Percentiles rank a stretch among this genome's conserved stretches.
phyloP scores from a whole-genome alignment of 1,140 invertebrate genomes.

The Macrotrachela quadricornifera region DNA sequence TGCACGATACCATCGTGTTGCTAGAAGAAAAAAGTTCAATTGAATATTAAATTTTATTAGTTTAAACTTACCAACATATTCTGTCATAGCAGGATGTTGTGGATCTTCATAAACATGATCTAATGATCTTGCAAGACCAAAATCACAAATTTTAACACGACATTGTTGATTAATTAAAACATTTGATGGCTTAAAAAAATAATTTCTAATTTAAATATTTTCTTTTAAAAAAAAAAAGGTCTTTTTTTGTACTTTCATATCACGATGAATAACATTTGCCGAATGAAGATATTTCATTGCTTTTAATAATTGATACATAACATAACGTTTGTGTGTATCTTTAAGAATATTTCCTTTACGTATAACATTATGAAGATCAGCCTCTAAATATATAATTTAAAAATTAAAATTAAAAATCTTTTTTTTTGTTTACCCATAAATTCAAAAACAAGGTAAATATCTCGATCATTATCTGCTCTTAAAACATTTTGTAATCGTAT shows the following conservation, averaged over 20 bases:
- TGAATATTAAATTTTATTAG: too few relatives aligned
- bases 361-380: conserved; percentile 85
- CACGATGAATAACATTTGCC: conserved; percentile 82
- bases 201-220: conserved; percentile 14
- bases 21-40: conserved; percentile 15
- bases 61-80: conserved; percentile 22
- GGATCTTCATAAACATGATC: conserved; percentile 38
- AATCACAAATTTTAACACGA: conserved; percentile 65
- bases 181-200: conserved; percentile 44
- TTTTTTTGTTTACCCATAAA: conserved; percentile 53
- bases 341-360: conserved; percentile 72
- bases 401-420: neutral
- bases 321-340: conserved; percentile 76
- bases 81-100: conserved; percentile 38
- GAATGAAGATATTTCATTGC: conserved; percentile 85
- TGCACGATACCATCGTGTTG: conserved; percentile 37
- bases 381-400: conserved; percentile 39
- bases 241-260: conserved; percentile 48
- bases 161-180: conserved; percentile 48
- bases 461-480: conserved; percentile 72
- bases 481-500: conserved; percentile 73
- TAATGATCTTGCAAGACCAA: conserved; percentile 72
- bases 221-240: neutral
- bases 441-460: conserved; percentile 91
- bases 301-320: conserved; percentile 86